Conservation (phyloP, 1,140 invertebrate genomes). For the Diorhabda carinulata region DNA sequence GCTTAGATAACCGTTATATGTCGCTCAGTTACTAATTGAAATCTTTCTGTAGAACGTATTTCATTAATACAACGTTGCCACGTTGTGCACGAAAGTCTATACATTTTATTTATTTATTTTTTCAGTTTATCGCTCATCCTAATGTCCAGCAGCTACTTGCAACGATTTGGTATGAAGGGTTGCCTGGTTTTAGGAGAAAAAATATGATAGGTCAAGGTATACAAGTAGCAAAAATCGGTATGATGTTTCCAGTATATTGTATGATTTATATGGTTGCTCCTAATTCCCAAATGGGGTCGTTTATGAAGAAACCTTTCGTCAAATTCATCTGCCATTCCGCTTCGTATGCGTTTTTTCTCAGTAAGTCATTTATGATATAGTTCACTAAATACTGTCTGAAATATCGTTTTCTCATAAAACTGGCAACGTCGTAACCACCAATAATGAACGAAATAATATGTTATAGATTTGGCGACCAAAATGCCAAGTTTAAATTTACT, state of each 20-base stretch:
- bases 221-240: conserved; percentile 65
- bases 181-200: conserved; percentile 83
- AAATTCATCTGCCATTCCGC: conserved; percentile 90
- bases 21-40: no score
- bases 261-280: conserved; percentile 77
- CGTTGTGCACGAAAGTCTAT: conserved; percentile 7
- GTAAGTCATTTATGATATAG: conserved; percentile 54
- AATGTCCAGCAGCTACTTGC: conserved; percentile 87
- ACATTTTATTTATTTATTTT: conserved; percentile 11
- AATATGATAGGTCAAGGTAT: conserved; percentile 57
- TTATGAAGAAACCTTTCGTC: conserved; percentile 88
- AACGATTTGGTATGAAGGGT: conserved; percentile 87
- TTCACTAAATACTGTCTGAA: no score
- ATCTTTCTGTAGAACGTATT: no score
- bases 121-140: conserved; percentile 84
- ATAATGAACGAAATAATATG: no score
- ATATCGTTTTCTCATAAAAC: no score
- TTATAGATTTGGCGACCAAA: no score
- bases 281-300: conserved; percentile 66
- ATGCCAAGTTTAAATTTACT: no score
- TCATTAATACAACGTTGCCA: background rate
- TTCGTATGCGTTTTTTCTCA: conserved; percentile 86
- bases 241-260: conserved; percentile 84
- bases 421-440: no score
- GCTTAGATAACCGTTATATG: no score